A percentile compares a stretch with the other conserved stretches of the same genome.
These are phyloP conservation scores for Rhogogaster chlorosoma DNA, from an alignment of 2,888 invertebrate genomes.

Conservation along the genomic window DNA sequence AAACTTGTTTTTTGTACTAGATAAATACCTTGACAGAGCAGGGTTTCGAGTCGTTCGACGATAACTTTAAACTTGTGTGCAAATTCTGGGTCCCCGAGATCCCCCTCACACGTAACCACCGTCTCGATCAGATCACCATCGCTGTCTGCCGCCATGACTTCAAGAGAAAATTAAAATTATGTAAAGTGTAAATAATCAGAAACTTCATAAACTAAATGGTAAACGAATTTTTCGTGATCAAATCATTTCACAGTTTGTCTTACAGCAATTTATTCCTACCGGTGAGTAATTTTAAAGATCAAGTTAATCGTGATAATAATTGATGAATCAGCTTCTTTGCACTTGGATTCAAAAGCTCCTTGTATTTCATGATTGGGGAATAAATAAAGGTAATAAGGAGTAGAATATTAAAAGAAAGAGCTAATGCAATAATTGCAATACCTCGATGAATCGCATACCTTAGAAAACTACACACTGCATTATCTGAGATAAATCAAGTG, in stretches of 20 bases:
- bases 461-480: not conserved
- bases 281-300: not conserved
- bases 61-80: conserved; percentile 89
- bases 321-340: not conserved
- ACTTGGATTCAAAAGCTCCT: not conserved
- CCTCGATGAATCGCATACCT: not conserved
- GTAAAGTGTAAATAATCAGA: not conserved
- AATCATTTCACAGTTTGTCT: not conserved
- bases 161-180: conserved; percentile 53
- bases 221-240: not conserved
- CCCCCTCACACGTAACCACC: conserved; percentile 95
- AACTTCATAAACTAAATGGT: not conserved
- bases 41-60: conserved; percentile 87
- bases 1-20: not conserved
- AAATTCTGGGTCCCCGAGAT: conserved; percentile 93
- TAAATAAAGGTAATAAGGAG: not conserved
- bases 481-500: not conserved
- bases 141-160: conserved; percentile 91
- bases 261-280: not conserved
- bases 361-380: not conserved
- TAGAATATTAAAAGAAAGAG: not conserved
- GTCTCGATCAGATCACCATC: conserved; percentile 87
- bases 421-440: not conserved
- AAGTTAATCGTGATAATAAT: not conserved
- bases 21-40: conserved; percentile 87